Evolutionary conservation across 2,797 vertebrate genomes (phyloP).

Genomic region (Rhinatrema bivittatum): DNA sequence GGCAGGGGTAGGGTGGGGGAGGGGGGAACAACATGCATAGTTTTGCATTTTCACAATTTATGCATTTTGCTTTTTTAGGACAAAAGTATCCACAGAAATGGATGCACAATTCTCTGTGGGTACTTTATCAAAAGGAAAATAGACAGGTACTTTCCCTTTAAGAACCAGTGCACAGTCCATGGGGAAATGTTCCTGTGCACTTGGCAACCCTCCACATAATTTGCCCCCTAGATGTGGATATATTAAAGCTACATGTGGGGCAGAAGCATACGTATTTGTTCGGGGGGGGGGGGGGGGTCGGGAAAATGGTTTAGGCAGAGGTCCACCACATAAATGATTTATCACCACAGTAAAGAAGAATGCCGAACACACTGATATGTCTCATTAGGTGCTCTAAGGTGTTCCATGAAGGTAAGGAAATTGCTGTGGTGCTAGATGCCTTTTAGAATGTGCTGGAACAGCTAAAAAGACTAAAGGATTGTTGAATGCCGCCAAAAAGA

Average conservation of each 20-base stretch:
- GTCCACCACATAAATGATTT: neutral
- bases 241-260: neutral
- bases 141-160: too few relatives aligned
- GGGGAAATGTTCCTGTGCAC: too few relatives aligned
- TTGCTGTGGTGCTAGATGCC: neutral
- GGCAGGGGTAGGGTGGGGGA: too few relatives aligned
- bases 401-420: neutral
- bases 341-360: neutral
- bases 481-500: too few relatives aligned
- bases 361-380: neutral
- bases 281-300: neutral
- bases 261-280: fast-evolving
- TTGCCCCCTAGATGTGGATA: neutral
- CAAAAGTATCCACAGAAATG: too few relatives aligned
- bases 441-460: constrained; percentile 2
- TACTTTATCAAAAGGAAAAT: too few relatives aligned
- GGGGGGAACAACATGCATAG: too few relatives aligned
- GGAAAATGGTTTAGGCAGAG: neutral
- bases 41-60: too few relatives aligned
- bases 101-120: too few relatives aligned
- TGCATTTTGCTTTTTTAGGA: too few relatives aligned
- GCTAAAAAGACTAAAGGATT: constrained; percentile 1
- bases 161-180: too few relatives aligned
- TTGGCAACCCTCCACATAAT: too few relatives aligned
- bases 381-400: neutral